Base-by-base conservation (phyloP, 2,888 invertebrate species). In the Caenorhabditis sinica region DNA sequence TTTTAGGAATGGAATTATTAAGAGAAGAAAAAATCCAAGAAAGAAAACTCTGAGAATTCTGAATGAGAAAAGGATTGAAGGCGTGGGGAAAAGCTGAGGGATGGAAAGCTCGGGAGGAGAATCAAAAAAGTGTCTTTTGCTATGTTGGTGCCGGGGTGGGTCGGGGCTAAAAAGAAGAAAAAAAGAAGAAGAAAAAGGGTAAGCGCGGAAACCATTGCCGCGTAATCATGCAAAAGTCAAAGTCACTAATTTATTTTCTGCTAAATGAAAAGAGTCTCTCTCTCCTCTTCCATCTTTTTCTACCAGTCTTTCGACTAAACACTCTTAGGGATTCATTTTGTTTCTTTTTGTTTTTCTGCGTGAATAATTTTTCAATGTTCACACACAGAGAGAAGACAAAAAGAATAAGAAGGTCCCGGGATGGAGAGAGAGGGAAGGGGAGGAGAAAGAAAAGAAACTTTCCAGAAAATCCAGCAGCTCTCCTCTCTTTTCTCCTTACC, bases 291-390 rank as follows among this genome's bases (percentile, higher is more conserved):
- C 45, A 30, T 23, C 28, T 43, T 43, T 61, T 73, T 60, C 30
- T 17, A 23, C 20, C 25, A 45, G 20, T 61, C 11, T 23, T 61
- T 15, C 15, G 40, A 17, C 20, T 20, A 61, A 61, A 61, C n/a
- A 61, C 51, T n/a, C 11, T 51, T 20, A 2, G 36, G 20, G 11
- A 36, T 40, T 13, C 33, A 6, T 53, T 53, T n/a, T 66, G 66
- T 49, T 66, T 66, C 49, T 33, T 36, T 30, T 58, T 56, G 20
- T 56, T 66, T 66, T 66, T 56, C 60, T 68, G 66, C 66, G 60
- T 68, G 66, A 75, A 56, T 58, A 56, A 74, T 53, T 74, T 61
- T 51, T 63, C 17, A 63, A 61, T 63, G 73, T 73, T 74, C 65
- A 66, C 43, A 66, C 56, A 40, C 51, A 58, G 2, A n/a, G 8